Percentiles rank a stretch among this genome's conserved stretches.
phyloP scores from a whole-genome alignment of 2,888 invertebrate species.

The Pachydiplax longipennis region DNA sequence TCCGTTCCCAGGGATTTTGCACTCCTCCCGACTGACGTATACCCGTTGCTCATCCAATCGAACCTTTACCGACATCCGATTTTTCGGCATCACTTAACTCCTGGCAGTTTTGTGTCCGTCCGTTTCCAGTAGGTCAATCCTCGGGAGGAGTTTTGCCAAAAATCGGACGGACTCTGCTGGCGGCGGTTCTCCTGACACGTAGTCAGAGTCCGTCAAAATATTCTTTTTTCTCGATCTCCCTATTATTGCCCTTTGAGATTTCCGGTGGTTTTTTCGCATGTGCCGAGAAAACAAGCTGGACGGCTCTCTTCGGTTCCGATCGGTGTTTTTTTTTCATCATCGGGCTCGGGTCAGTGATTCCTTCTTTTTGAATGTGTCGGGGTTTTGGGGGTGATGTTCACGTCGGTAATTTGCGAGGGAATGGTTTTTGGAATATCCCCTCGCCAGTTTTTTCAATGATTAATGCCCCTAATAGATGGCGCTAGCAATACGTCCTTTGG shows the following conservation, averaged over 20 bases:
- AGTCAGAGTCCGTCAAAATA: background rate
- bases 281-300: background rate
- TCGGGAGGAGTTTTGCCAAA: background rate
- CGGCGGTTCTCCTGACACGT: background rate
- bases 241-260: background rate
- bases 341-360: background rate
- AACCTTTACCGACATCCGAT: constrained; percentile 4
- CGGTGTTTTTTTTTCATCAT: background rate
- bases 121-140: background rate
- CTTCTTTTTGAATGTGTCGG: background rate
- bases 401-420: background rate
- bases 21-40: background rate
- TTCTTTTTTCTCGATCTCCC: background rate
- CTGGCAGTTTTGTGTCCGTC: background rate
- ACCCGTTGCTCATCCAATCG: background rate
- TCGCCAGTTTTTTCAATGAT: background rate
- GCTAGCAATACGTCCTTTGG: too few relatives aligned
- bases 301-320: background rate
- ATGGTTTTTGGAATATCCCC: background rate
- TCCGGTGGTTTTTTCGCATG: background rate
- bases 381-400: background rate
- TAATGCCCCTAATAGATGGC: too few relatives aligned
- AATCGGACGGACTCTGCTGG: background rate
- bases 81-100: constrained; percentile 32
- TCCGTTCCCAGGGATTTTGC: background rate